A percentile compares a stretch with the other conserved stretches of the same genome.
phyloP scores from a whole-genome alignment of 1,140 invertebrate species.

The Neotoxoptera formosana region DNA sequence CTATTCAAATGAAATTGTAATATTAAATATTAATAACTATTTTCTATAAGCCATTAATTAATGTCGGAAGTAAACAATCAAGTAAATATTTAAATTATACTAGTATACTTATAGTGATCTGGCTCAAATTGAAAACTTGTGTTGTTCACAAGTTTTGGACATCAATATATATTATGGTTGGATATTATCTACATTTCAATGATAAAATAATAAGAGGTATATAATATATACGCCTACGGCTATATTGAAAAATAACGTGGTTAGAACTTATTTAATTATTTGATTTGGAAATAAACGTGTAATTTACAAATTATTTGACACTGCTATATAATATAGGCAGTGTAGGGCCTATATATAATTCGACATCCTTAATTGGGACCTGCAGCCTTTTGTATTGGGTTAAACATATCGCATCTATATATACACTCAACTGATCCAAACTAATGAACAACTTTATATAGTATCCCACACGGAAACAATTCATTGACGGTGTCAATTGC shows the following conservation, averaged over 20 bases:
- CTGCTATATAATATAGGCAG: background rate
- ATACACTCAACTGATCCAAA: background rate
- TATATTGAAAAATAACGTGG: background rate
- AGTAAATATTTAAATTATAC: no score
- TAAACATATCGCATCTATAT: background rate
- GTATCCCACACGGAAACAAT: conserved; percentile 21
- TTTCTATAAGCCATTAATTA: background rate
- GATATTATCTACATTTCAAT: background rate
- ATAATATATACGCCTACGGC: no score
- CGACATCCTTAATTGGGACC: background rate
- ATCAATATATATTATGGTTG: background rate
- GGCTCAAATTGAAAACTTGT: no score
- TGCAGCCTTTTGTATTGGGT: background rate
- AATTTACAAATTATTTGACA: background rate
- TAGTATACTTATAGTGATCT: no score
- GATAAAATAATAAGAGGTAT: background rate
- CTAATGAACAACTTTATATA: conserved; percentile 26
- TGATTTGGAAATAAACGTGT: background rate
- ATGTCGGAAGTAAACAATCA: background rate
- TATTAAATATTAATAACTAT: background rate
- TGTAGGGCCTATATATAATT: background rate
- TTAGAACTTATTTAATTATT: background rate
- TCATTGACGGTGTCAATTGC: conserved; percentile 39
- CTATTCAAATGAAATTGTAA: background rate
- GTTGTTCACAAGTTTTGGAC: background rate